These are phyloP conservation scores for Zosterops hypoxanthus DNA, from an alignment of 2,113 vertebrate genomes.

Conservation along the genomic window DNA sequence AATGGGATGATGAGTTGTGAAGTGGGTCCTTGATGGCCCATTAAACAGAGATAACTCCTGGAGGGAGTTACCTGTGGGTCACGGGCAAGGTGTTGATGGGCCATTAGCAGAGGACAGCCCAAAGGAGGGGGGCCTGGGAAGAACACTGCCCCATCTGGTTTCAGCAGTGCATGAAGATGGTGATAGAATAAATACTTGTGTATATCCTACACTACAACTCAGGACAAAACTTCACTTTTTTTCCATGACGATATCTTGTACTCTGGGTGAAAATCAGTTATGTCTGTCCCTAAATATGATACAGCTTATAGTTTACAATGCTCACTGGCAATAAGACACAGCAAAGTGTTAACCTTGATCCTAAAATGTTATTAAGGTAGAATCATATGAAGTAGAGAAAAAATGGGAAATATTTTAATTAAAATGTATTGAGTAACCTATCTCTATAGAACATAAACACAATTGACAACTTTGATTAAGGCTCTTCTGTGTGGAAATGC, in stretches of 20 bases:
- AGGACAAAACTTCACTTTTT: neutral
- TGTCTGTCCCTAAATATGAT: neutral
- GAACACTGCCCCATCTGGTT: no score
- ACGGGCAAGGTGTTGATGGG: no score
- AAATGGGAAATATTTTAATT: neutral
- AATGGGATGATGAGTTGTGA: no score
- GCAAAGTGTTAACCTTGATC: neutral
- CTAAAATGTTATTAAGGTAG: neutral
- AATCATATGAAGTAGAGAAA: neutral
- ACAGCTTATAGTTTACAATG: neutral
- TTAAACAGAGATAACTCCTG: no score
- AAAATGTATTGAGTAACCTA: neutral
- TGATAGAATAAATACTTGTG: no score
- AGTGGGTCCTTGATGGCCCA: no score
- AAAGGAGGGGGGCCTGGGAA: no score
- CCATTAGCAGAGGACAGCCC: no score
- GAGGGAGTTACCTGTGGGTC: no score
- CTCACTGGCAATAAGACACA: neutral
- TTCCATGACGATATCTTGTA: neutral
- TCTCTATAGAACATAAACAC: neutral
- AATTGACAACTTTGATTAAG: neutral
- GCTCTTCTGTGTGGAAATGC: neutral
- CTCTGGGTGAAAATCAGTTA: neutral
- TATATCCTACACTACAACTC: no score
- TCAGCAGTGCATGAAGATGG: no score